Conservation (phyloP, 2,797 vertebrate species). For the Sebastolobus alascanus region DNA sequence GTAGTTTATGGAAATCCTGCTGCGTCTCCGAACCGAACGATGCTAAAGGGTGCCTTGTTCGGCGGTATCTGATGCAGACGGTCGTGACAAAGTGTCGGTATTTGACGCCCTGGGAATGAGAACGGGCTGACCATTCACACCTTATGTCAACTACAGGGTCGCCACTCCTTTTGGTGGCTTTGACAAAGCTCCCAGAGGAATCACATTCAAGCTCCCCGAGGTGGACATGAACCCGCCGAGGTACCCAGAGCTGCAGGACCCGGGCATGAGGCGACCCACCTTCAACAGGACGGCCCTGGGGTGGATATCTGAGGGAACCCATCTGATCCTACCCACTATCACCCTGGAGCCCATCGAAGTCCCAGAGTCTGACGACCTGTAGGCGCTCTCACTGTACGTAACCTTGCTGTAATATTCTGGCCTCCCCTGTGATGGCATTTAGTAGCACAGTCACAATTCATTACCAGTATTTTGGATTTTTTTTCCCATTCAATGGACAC, state of each 20-base stretch:
- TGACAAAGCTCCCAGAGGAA: constrained; percentile 93
- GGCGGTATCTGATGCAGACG: no score
- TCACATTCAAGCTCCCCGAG: constrained; percentile 95
- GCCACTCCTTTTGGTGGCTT: constrained; percentile 97
- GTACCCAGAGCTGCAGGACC: constrained; percentile 91
- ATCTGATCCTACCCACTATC: constrained; percentile 88
- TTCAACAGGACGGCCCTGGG: constrained; percentile 98
- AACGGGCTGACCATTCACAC: background rate
- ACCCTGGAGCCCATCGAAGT: constrained; percentile 82
- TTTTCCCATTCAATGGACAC: constrained; percentile 18
- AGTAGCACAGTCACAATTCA: constrained; percentile 1
- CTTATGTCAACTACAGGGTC: constrained; percentile 86
- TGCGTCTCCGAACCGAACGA: no score
- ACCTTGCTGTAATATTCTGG: constrained; percentile 18
- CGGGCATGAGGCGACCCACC: constrained; percentile 88
- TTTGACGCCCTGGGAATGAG: no score
- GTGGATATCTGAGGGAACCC: constrained; percentile 92
- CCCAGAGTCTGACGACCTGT: constrained; percentile 97
- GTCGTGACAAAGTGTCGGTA: no score
- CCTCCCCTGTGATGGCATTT: background rate
- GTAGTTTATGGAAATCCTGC: no score
- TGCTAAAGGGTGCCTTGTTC: no score
- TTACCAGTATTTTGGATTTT: background rate
- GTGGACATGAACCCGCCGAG: constrained; percentile 88
- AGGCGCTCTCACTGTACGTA: constrained; percentile 25